Evolutionary conservation across 2,113 vertebrate species (phyloP), one percentile per base, ranked within the genome.

Genomic region (Arenaria interpres): DNA sequence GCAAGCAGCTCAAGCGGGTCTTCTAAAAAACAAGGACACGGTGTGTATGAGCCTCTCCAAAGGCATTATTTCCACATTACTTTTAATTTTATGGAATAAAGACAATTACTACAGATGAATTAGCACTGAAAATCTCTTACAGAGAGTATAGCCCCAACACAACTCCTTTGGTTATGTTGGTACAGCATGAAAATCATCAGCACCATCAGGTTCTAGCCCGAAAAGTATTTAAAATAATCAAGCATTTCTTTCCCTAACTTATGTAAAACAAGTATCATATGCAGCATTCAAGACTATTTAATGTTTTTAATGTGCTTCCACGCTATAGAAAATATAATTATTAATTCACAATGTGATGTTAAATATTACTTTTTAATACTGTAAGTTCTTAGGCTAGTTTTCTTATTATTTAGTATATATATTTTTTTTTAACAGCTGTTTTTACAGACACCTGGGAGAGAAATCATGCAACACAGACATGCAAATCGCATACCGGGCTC

Each of bases 1-100:
- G 97, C 97, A 81, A 98, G 94, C 48, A 93, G 94, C 69, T 97
- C 97, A 39, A 97, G 96, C 69, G 90, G 97, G 51, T 98, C 97
- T 88, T 96, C 98, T 99, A 75, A 74, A 89, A 85, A 89, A 11
- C 6, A 63, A n/a, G 2, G 45, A 28, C 11, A 25, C 3, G 9
- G 9, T 3, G 14, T 3, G 10, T 20, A 14, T 22, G 20, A 45
- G 13, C 21, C 48, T 67, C 46, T 68, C 43, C 27, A 37, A 68
- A 11, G 41, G 28, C 5, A 8, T 67, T 62, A 73, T 62, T 79
- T 79, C 73, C 39, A 37, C 12, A 9, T 20, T 48, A 51, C 4
- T 74, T 75, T 35, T 32, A 14, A 41, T 45, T 63, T 50, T 51
- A 71, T 14, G 20, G 9, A 12, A 53, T 23, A 18, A 46, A 41